These are phyloP conservation scores for Listrodromus nycthemerus DNA, from an alignment of 2,888 invertebrate species.

Conservation along the genomic window DNA sequence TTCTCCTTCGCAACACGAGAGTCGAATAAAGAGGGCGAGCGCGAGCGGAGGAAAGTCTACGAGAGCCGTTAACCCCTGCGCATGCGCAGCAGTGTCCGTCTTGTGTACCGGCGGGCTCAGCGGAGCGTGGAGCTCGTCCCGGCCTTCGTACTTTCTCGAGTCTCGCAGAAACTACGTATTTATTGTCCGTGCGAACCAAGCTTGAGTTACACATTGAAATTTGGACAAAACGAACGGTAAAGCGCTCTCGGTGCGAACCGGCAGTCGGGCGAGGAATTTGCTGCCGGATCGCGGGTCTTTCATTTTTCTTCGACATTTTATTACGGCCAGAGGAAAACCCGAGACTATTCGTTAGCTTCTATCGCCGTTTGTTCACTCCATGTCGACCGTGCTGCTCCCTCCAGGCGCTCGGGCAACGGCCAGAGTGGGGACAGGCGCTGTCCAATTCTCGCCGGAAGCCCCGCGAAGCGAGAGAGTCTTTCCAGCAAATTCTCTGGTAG, in stretches of 20 bases:
- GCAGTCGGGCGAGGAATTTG: conserved; percentile 20
- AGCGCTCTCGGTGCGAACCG: neutral
- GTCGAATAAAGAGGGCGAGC: conserved; percentile 15
- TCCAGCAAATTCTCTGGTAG: conserved; percentile 36
- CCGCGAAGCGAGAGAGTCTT: conserved; percentile 27
- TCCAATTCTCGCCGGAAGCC: conserved; percentile 27
- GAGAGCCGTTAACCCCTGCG: conserved; percentile 55
- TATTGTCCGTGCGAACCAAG: conserved; percentile 36
- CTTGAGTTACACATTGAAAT: conserved; percentile 44
- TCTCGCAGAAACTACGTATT: neutral
- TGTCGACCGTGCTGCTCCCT: conserved; percentile 3
- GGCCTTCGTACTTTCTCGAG: conserved; percentile 36
- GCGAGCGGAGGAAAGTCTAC: conserved; percentile 27
- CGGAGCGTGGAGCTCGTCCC: conserved; percentile 35
- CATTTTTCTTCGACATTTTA: conserved; percentile 12
- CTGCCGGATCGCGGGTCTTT: neutral
- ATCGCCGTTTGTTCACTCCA: conserved; percentile 10
- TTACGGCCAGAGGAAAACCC: conserved; percentile 19
- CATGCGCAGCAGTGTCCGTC: conserved; percentile 16
- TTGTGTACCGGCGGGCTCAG: neutral
- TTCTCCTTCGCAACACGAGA: conserved; percentile 14
- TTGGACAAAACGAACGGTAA: conserved; percentile 54
- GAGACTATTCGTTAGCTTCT: conserved; percentile 41
- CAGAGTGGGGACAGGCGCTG: neutral
- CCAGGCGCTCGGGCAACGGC: neutral